Evolutionary conservation across 2,797 vertebrate species (phyloP), one percentile per base, ranked within the genome.

Genomic region (Coccyzus lansbergi): DNA sequence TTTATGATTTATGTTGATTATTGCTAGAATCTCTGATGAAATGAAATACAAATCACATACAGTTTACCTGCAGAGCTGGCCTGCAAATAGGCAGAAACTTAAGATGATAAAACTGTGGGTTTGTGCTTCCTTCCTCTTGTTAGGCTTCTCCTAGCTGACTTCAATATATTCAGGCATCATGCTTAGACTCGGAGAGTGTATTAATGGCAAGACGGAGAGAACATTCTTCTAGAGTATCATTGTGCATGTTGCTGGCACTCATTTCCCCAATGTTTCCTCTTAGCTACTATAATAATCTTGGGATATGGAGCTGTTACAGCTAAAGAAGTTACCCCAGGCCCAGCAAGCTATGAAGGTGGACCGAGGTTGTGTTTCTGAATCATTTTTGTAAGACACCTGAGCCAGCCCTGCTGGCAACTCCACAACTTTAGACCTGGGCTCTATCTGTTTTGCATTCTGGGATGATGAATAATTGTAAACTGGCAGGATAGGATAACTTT

Each of bases 1-100:
- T 86, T 89, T 91, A 88, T 83, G 86, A 88, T 93, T 95, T 93
- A 84, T 95, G 96, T 92, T 96, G 96, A 96, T 94, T 92, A 86
- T 77, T 65, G 51, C 31, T 80, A 85, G 69, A 92, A 88, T 87
- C 92, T 55, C 68, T 49, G 19, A 42, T 53, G 83, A 92, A 97
- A 96, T 93, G 78, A 95, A 86, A 68, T 62, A 34, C 52, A 69
- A 89, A 48, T 28, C 38, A 71, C 0, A 0, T 76, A 75, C 14
- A 42, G 24, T 53, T 59, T 83, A 83, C 56, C 76, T 90, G 55
- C 33, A 82, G 60, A 83, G 19, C 55, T 93, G 82, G 20, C 38
- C 51, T 94, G 62, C 10, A 81, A 87, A 78, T 68, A 74, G 36
- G 36, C 8, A 64, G 76, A 92, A 77, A 68, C 11, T 60, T 44